Evolutionary conservation across 2,797 vertebrate genomes (phyloP), one percentile per base, ranked within the genome.

Genomic region (Eidolon dupreanum): DNA sequence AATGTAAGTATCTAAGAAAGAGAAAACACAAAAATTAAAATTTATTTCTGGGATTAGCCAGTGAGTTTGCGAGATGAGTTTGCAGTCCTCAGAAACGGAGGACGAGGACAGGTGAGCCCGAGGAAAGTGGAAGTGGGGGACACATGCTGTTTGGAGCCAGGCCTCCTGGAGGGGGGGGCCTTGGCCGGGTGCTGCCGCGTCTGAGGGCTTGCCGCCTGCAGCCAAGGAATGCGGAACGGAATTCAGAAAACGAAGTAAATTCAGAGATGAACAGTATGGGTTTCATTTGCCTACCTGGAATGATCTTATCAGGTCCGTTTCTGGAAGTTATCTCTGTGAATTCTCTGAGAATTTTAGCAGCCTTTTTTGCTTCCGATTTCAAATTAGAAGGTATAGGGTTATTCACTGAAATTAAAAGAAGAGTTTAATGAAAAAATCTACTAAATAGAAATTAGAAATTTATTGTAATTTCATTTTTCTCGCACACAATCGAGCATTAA

Each of bases 291-390:
- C 96, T 98, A 99, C 99, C 98, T 63, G 99, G 99, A 98, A 99
- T 99, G 74, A 99, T 99, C 97, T 99, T 99, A 98, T 99, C 99
- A 0, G 99, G 99, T 66, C 99, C 99, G 87, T 98, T 98, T 97
- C 99, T 98, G 93, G 99, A 99, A 97, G 99, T 99, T 98, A 99
- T 99, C 96, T 99, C 99, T 0, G 99, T 99, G 98, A 99, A 99
- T 79, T 99, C 99, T 97, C 99, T 98, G 78, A 99, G 98, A 98
- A 99, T 99, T 98, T 99, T 99, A 85, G 99, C 99, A 53, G 99
- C 99, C 90, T 99, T 99, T 98, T 99, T 99, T 20, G 99, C 98
- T 98, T 99, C 99, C 1, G 99, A 99, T 97, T 98, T 99, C 96
- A 99, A 93, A 92, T 99, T 99, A 87, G 99, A 99, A 79, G 99